Evolutionary conservation across 2,113 vertebrate species (phyloP).

Genomic region (Melanerpes formicivorus): DNA sequence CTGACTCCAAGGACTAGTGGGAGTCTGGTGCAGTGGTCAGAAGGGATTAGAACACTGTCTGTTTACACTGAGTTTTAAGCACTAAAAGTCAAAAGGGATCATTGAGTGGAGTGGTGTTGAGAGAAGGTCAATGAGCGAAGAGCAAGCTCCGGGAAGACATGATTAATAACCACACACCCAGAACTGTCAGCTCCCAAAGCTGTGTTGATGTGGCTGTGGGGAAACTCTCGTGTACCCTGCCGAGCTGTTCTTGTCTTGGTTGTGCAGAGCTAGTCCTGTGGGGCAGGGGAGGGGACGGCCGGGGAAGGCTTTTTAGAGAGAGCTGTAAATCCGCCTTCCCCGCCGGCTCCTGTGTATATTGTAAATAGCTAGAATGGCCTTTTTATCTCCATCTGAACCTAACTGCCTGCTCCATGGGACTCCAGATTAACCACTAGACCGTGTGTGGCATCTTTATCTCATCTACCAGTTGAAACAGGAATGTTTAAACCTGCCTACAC

Average conservation of each 20-base stretch:
- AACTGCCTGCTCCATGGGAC: slow-evolving; percentile 88
- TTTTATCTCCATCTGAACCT: slow-evolving; percentile 89
- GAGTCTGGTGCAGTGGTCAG: background rate
- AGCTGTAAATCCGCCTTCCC: slow-evolving; percentile 82
- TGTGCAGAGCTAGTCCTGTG: slow-evolving; percentile 77
- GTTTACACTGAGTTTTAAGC: slow-evolving; percentile 71
- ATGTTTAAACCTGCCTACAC: slow-evolving; percentile 38
- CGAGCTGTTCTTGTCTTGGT: slow-evolving; percentile 69
- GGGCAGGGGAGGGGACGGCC: slow-evolving; percentile 61
- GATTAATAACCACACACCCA: slow-evolving; percentile 5
- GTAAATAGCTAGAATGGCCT: slow-evolving; percentile 93
- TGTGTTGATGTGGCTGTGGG: background rate
- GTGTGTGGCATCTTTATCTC: slow-evolving; percentile 74
- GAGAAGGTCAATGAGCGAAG: background rate
- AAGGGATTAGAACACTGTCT: slow-evolving; percentile 40
- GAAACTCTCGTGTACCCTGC: slow-evolving; percentile 26
- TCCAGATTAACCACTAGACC: slow-evolving; percentile 85
- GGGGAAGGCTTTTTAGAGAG: slow-evolving; percentile 81
- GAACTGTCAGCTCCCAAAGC: background rate
- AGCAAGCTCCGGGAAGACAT: slow-evolving; percentile 7
- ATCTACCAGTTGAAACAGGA: slow-evolving; percentile 73
- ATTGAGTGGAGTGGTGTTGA: slow-evolving; percentile 24
- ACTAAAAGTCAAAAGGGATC: slow-evolving; percentile 77
- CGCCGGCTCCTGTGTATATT: slow-evolving; percentile 88
- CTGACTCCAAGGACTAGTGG: background rate